Evolutionary conservation across 2,888 invertebrate genomes (phyloP), one percentile per base, ranked within the genome.

Genomic region (Apamea epomidion): DNA sequence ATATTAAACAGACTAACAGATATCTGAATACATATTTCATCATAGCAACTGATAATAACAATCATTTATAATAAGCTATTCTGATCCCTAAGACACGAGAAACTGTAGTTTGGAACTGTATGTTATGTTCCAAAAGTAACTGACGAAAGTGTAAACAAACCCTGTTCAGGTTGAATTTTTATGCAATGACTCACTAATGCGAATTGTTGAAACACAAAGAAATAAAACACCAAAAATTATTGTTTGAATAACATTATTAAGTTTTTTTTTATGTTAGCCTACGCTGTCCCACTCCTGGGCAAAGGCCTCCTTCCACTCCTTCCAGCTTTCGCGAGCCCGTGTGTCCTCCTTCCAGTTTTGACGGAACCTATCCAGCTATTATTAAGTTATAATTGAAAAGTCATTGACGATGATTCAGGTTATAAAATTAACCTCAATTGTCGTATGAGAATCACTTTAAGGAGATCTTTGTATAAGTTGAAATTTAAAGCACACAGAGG

Each of bases 1-100:
- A 86, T 84, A 86, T 58, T 81, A 65, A 82, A 73, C 60, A 70
- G 67, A 54, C n/a, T 58, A 42, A 64, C 42, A 60, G 60, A 60
- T 80, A 82, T 82, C 68, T 45, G 54, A 54, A 69, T 69, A 60
- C 18, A 62, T 71, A 58, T 64, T 69, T 64, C 14, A 69, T 83
- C n/a, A 68, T 25, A 67, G n/a, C 58, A 74, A 72, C 64, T 25
- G 12, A 37, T 81, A 62, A 62, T 80, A 72, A 75, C n/a, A 51
- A 71, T 76, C 8, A 48, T 60, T 16, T 21, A 48, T 37, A 51
- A n/a, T n/a, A 37, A 6, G 5, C 1, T 48, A 32, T 60, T 60
- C 32, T 32, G 32, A 32, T 32, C 32, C 32, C 32, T 32, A 32
- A 32, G 2, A 32, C 32, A 32, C 32, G 32, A 32, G 45, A 45